Base-by-base conservation (phyloP, 2,888 invertebrate genomes). In the Acronicta aceris region DNA sequence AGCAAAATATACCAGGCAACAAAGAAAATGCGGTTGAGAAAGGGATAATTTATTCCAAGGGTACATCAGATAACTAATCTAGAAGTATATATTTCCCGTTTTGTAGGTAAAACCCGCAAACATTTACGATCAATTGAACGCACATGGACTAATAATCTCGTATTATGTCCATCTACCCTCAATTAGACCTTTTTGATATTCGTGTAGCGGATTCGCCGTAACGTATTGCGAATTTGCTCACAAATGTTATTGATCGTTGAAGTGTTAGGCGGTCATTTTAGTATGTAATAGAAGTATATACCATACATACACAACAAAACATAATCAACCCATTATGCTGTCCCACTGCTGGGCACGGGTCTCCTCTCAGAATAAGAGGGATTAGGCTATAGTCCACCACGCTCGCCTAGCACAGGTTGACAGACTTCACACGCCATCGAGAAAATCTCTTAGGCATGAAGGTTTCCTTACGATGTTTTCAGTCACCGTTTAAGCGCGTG, bases 31-130 rank as follows among this genome's bases (percentile, higher is more conserved):
- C 66, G 78, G 70, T 60, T 71, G 66, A 71, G 76, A 77, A 63
- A 72, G 74, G 82, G 82, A 85, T 89, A 89, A 89, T 89, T 87
- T 88, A 89, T 89, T 87, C 88, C 67, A 74, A 66, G 68, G 81
- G 73, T 71, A 67, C 59, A 72, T 56, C 62, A 58, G 59, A 52
- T 51, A 67, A 68, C 72, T 76, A 73, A 78, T 80, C 74, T 75
- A 71, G 41, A 57, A 45, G 58, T 47, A 61, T 65, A 60, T 71
- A 61, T 62, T 49, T 49, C 33, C 36, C 45, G 50, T 25, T 51
- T 41, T 41, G 43, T 25, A 40, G 47, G 45, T 41, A 30, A 38
- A 46, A 46, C 43, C 43, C 56, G 51, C 47, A 54, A 69, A 63
- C 38, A 55, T 72, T 68, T 48, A 60, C 68, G 56, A 64, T 56